phyloP scores from a whole-genome alignment of 2,113 vertebrate species.

The Megaceryle torquata region DNA sequence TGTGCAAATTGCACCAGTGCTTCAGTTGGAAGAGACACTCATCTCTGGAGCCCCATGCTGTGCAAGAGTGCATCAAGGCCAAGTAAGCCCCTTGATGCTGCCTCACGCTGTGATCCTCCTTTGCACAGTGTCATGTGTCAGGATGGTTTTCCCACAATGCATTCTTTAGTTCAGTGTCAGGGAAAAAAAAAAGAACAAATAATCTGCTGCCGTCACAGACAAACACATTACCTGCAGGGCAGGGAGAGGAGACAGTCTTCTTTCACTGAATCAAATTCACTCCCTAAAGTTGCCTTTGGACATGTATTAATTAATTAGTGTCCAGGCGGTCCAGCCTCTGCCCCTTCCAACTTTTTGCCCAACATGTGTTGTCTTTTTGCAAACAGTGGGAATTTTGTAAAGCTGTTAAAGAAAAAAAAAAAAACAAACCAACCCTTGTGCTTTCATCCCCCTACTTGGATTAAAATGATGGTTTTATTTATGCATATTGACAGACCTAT shows the following conservation, averaged over 20 bases:
- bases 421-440: too few relatives aligned
- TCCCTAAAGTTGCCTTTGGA: slow-evolving; percentile 16
- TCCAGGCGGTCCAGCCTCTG: not conserved
- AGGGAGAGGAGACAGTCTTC: slow-evolving; percentile 37
- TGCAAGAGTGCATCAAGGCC: slow-evolving; percentile 84
- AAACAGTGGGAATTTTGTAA: not conserved
- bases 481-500: not conserved
- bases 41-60: slow-evolving; percentile 78
- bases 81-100: slow-evolving; percentile 84
- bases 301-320: not conserved
- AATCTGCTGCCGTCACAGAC: slow-evolving; percentile 74
- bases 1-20: slow-evolving; percentile 80
- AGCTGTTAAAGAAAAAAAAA: not conserved
- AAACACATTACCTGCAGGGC: slow-evolving; percentile 75
- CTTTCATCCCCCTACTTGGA: not conserved
- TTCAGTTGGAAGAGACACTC: slow-evolving; percentile 80
- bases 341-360: not conserved
- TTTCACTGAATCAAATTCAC: slow-evolving; percentile 16
- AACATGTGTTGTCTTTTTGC: not conserved
- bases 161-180: slow-evolving; percentile 81
- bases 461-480: not conserved
- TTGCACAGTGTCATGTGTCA: slow-evolving; percentile 83
- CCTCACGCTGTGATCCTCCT: slow-evolving; percentile 82
- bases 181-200: slow-evolving; percentile 71
- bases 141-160: slow-evolving; percentile 84